Conservation (phyloP, 1,140 invertebrate species). For the Phocides pigmalion region DNA sequence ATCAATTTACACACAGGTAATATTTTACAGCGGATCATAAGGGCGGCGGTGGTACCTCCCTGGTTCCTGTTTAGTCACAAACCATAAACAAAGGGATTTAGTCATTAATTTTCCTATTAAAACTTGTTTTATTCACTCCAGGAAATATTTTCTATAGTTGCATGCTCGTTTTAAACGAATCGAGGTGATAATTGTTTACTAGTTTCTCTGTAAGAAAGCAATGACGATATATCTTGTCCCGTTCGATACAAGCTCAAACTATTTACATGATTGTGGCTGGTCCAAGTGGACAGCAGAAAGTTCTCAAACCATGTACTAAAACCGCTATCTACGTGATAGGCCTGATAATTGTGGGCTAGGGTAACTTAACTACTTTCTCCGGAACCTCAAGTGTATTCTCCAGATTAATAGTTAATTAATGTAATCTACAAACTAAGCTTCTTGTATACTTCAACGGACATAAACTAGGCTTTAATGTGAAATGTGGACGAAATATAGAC, state of each 20-base stretch:
- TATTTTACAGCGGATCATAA: too few species aligned
- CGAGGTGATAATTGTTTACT: not conserved
- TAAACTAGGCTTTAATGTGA: not conserved
- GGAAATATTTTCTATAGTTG: too few species aligned
- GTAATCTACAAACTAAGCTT: not conserved
- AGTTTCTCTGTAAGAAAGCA: constrained; percentile 3
- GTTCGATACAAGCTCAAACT: constrained; percentile 33
- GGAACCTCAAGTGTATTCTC: constrained; percentile 7
- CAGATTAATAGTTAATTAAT: constrained; percentile 16
- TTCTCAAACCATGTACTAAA: constrained; percentile 30
- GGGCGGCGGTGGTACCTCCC: too few species aligned
- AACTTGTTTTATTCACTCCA: too few species aligned
- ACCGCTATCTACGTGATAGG: constrained; percentile 28
- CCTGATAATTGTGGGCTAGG: constrained; percentile 33
- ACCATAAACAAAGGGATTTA: too few species aligned
- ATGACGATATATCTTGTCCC: not conserved
- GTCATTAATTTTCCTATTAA: too few species aligned
- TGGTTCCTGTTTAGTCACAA: too few species aligned
- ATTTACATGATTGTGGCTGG: constrained; percentile 31
- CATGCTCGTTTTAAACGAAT: not conserved
- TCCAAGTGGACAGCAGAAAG: constrained; percentile 32
- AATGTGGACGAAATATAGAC: not conserved
- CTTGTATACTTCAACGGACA: not conserved
- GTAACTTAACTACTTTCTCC: constrained; percentile 40
- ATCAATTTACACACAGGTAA: too few species aligned